Evolutionary conservation across 1,140 invertebrate genomes (phyloP).

Genomic region (Macrostomum lignano): DNA sequence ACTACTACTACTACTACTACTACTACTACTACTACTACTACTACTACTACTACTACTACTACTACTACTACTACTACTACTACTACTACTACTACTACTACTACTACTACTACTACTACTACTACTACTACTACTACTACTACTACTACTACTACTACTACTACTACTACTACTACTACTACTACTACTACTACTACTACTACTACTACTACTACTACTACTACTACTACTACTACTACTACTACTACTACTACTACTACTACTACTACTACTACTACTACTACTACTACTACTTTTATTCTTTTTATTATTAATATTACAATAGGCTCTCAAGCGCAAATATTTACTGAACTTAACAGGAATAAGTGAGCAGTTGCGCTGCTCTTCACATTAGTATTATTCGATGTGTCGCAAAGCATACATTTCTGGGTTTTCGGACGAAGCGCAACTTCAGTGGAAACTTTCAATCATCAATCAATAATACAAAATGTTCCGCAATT

Average conservation of each 20-base stretch:
- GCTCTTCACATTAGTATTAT: too few species aligned
- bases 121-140: slow-evolving; percentile 6
- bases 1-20: not conserved
- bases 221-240: slow-evolving; percentile 2
- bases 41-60: slow-evolving; percentile 1
- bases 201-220: slow-evolving; percentile 1
- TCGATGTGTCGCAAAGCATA: too few species aligned
- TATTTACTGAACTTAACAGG: too few species aligned
- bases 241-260: slow-evolving; percentile 1
- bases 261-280: slow-evolving; percentile 1
- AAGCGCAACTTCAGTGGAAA: too few species aligned
- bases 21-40: not conserved
- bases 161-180: slow-evolving; percentile 6
- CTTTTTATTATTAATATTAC: slow-evolving; percentile 2
- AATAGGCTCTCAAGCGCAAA: too few species aligned
- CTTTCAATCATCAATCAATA: too few species aligned
- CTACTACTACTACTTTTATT: slow-evolving; percentile 3
- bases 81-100: slow-evolving; percentile 4
- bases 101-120: slow-evolving; percentile 6
- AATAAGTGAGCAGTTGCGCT: too few species aligned
- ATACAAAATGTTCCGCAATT: too few species aligned
- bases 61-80: slow-evolving; percentile 5
- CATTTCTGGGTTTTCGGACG: too few species aligned
- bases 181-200: slow-evolving; percentile 4
- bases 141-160: slow-evolving; percentile 6